phyloP scores from a whole-genome alignment of 1,140 invertebrate genomes.

The Drosophila suzukii region DNA sequence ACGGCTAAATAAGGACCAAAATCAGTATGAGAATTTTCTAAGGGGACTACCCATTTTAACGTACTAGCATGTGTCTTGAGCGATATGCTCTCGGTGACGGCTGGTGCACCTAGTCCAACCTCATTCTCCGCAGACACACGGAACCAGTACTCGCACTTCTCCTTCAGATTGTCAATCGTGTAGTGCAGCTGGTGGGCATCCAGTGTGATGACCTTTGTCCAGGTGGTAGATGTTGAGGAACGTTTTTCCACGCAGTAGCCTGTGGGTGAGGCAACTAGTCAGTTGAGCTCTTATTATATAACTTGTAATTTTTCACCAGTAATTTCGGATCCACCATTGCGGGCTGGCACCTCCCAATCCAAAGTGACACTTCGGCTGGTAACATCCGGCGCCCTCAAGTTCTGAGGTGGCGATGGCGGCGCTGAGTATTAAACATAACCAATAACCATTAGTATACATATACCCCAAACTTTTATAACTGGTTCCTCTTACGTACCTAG shows the following conservation, averaged over 20 bases:
- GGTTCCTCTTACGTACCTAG: conserved; percentile 26
- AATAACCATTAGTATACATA: not conserved
- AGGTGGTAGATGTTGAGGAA: conserved; percentile 89
- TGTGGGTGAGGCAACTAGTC: conserved; percentile 62
- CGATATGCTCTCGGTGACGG: conserved; percentile 91
- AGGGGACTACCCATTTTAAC: conserved; percentile 71
- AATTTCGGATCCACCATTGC: conserved; percentile 93
- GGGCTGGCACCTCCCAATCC: conserved; percentile 93
- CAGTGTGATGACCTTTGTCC: conserved; percentile 95
- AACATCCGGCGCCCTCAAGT: conserved; percentile 91
- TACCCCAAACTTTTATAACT: not conserved
- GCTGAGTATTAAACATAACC: conserved; percentile 85
- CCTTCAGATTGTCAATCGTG: conserved; percentile 94
- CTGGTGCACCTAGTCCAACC: conserved; percentile 92
- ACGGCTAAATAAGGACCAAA: conserved; percentile 87
- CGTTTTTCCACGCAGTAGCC: conserved; percentile 97
- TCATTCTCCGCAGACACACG: conserved; percentile 96
- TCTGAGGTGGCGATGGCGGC: conserved; percentile 92
- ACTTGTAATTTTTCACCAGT: conserved; percentile 86
- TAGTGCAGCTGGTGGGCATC: conserved; percentile 91
- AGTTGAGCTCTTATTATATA: not conserved
- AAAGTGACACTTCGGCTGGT: conserved; percentile 94
- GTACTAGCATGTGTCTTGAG: conserved; percentile 98
- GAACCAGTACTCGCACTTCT: conserved; percentile 95
- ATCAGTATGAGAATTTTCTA: not conserved